A percentile compares a stretch with the other conserved stretches of the same genome.
Evolutionary conservation across 2,113 vertebrate species (phyloP).

Genomic region (Lichenostomus cassidix): DNA sequence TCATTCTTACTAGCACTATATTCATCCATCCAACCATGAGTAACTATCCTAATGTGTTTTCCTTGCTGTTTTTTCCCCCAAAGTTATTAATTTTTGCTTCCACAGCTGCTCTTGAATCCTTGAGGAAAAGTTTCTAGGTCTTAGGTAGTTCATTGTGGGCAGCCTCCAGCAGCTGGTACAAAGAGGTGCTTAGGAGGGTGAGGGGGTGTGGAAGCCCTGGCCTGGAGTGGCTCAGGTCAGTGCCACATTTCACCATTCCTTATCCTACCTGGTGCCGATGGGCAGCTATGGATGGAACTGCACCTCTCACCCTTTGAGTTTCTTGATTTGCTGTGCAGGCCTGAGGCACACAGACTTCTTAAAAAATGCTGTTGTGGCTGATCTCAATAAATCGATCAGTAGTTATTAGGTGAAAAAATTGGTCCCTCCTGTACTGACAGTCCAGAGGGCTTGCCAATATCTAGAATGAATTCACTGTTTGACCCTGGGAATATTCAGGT

Average conservation of each 20-base stretch:
- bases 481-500: neutral
- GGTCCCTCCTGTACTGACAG: neutral
- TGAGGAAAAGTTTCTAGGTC: neutral
- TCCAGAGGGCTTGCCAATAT: neutral
- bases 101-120: neutral
- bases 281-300: accelerated
- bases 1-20: neutral
- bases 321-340: neutral
- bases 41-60: neutral
- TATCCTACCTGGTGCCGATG: accelerated
- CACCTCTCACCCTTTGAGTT: neutral
- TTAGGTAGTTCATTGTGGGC: neutral
- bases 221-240: neutral
- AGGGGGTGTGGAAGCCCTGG: neutral
- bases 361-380: neutral
- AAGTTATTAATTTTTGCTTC: neutral
- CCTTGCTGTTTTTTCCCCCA: neutral
- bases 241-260: accelerated
- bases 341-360: neutral
- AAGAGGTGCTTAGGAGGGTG: neutral
- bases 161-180: neutral
- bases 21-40: neutral
- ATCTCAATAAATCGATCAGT: neutral
- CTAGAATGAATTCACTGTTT: neutral
- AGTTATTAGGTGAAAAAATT: neutral